A percentile compares a stretch with the other conserved stretches of the same genome.
Evolutionary conservation across 2,113 vertebrate species (phyloP).

Genomic region (Archilochus colubris): DNA sequence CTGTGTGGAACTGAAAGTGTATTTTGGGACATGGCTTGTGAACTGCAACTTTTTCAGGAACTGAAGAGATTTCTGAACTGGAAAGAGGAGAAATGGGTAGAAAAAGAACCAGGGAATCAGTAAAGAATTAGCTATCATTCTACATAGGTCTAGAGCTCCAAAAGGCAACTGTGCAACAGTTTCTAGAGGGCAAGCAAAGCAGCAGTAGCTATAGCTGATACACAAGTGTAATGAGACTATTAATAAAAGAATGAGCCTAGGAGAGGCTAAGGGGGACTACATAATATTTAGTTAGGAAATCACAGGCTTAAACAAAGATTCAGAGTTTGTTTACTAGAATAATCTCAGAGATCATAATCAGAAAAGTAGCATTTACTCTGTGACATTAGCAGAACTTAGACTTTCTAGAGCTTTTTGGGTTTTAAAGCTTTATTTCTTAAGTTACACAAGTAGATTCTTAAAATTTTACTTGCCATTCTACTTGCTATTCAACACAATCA

Average conservation of each 20-base stretch:
- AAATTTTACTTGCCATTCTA: background rate
- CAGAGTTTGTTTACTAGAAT: background rate
- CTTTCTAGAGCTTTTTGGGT: accelerated
- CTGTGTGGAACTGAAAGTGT: background rate
- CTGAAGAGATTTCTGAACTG: background rate
- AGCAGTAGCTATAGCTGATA: background rate
- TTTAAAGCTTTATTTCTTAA: background rate
- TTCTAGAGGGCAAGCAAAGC: background rate
- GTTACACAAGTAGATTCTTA: background rate
- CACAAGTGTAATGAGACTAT: background rate
- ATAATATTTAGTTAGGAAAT: background rate
- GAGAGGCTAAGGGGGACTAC: background rate
- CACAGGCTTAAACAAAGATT: background rate
- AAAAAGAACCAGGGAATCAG: background rate
- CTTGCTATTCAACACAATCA: background rate
- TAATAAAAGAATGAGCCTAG: background rate
- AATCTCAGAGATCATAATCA: background rate
- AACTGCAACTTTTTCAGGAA: background rate
- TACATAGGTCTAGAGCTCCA: background rate
- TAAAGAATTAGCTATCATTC: background rate
- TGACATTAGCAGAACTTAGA: background rate
- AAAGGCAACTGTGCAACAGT: background rate
- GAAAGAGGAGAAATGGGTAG: background rate
- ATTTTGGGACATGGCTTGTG: background rate
- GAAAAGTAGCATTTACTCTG: background rate